Percentiles rank a stretch among this genome's conserved stretches.
Evolutionary conservation across 2,888 invertebrate genomes (phyloP).

Genomic region (Clitarchus hookeri): DNA sequence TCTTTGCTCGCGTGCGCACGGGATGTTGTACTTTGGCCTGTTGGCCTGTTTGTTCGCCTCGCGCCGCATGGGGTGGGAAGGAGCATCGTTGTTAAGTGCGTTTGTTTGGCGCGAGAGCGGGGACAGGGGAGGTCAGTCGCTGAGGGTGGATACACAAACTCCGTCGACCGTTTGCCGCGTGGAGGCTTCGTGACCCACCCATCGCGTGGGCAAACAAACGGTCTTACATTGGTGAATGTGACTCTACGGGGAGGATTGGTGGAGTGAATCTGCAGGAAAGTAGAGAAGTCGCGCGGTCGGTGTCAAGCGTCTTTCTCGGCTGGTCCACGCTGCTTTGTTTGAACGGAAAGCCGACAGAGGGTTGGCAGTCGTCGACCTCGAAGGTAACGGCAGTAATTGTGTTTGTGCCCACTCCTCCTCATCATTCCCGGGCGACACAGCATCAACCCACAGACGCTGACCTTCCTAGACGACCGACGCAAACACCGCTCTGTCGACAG

Average conservation of each 20-base stretch:
- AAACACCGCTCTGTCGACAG: neutral
- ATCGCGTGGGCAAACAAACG: neutral
- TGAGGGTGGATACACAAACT: neutral
- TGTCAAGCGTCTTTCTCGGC: no score
- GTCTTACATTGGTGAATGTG: neutral
- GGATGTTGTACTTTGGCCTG: no score
- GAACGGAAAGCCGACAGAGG: neutral
- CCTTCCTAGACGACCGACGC: neutral
- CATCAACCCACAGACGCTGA: neutral
- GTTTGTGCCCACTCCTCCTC: neutral
- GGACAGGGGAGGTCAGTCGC: no score
- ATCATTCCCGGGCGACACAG: no score
- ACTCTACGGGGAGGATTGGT: neutral
- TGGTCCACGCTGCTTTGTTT: neutral
- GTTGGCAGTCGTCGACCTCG: neutral
- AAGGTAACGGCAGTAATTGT: neutral
- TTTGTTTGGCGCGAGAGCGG: neutral
- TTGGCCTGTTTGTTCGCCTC: neutral
- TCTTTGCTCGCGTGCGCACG: no score
- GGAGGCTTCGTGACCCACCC: neutral
- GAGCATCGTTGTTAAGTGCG: neutral
- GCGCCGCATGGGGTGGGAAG: neutral
- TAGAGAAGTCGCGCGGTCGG: no score
- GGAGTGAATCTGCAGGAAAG: no score
- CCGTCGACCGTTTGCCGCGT: neutral